A percentile compares a stretch with the other conserved stretches of the same genome.
phyloP scores from a whole-genome alignment of 2,113 vertebrate genomes.

The Ranitomeya variabilis region DNA sequence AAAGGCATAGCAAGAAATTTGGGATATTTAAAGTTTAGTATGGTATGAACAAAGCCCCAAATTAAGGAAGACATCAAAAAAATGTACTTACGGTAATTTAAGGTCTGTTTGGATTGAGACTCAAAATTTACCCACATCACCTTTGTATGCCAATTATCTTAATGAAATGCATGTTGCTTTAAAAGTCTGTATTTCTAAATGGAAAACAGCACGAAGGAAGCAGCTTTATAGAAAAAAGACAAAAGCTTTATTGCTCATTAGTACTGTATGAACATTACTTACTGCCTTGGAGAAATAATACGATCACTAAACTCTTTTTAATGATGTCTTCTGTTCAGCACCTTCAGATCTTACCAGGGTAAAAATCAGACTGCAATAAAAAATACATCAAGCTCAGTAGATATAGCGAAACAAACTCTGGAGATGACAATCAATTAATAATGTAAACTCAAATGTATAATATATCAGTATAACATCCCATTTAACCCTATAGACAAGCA shows the following conservation, averaged over 20 bases:
- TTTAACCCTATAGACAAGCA: neutral
- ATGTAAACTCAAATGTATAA: neutral
- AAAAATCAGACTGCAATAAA: neutral
- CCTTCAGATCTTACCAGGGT: neutral
- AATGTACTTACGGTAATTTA: no score
- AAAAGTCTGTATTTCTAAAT: no score
- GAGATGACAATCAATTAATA: slow-evolving; percentile 6
- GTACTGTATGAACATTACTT: neutral
- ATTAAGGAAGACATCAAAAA: no score
- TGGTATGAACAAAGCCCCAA: no score
- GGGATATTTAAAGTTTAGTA: no score
- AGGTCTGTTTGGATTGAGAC: no score
- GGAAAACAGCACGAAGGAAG: neutral
- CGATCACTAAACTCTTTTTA: neutral
- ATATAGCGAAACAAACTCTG: neutral
- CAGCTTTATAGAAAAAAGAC: neutral
- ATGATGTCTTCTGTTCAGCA: neutral
- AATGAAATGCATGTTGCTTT: no score
- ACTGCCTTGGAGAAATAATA: neutral
- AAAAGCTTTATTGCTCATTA: neutral
- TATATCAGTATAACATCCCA: neutral
- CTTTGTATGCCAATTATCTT: no score
- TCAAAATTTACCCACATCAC: no score
- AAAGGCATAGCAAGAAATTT: neutral
- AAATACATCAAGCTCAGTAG: neutral